A percentile compares a stretch with the other conserved stretches of the same genome.
These are phyloP conservation scores for Thalassoma bifasciatum DNA, from an alignment of 2,113 vertebrate genomes.

Conservation along the genomic window DNA sequence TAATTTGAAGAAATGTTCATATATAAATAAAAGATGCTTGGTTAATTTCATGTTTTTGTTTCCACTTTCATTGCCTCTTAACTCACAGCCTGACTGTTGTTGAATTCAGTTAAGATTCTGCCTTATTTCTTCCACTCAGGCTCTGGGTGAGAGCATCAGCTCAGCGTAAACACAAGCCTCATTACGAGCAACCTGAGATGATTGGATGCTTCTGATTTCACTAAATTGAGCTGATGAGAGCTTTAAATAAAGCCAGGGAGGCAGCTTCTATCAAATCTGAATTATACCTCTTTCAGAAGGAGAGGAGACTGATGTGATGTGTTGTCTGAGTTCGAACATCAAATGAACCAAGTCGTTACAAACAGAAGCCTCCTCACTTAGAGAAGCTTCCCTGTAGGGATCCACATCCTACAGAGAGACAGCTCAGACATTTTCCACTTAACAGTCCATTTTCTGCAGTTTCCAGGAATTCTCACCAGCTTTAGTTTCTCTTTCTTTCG, in stretches of 20 bases:
- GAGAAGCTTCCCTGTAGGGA: conserved; percentile 6
- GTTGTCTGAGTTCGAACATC: conserved; percentile 10
- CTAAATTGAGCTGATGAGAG: conserved; percentile 17
- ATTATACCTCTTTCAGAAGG: conserved; percentile 6
- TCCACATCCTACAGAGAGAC: conserved; percentile 10
- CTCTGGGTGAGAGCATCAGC: conserved; percentile 12
- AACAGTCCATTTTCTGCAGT: conserved; percentile 41
- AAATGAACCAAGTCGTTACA: conserved; percentile 7
- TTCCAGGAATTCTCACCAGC: conserved; percentile 84
- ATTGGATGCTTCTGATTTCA: conserved; percentile 29
- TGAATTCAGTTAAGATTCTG: not conserved
- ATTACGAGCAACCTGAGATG: conserved; percentile 41
- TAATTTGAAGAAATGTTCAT: conserved; percentile 15
- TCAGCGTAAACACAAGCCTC: conserved; percentile 28
- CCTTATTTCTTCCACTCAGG: conserved; percentile 8
- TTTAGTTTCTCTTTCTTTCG: conserved; percentile 95
- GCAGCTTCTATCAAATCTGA: conserved; percentile 14
- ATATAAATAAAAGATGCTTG: not conserved
- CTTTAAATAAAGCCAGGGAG: conserved; percentile 16
- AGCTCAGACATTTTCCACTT: conserved; percentile 32
- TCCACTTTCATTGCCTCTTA: not conserved
- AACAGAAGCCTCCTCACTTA: not conserved
- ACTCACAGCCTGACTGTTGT: not conserved
- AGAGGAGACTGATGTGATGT: not conserved
- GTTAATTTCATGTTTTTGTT: not conserved